Percentiles rank a stretch among this genome's conserved stretches.
Conservation (phyloP, 2,888 invertebrate genomes). For the Sialis fuliginosa region DNA sequence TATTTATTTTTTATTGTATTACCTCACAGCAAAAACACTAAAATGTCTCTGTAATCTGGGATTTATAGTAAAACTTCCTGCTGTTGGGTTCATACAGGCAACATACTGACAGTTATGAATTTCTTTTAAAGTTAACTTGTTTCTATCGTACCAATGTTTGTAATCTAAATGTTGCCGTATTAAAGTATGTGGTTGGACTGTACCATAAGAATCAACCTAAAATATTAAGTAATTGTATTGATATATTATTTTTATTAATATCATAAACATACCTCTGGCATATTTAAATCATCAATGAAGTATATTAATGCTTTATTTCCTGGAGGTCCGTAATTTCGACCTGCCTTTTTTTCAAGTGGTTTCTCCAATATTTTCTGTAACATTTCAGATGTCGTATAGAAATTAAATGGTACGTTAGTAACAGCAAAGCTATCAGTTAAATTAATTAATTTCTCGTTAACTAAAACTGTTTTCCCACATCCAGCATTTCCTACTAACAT, state of each 20-base stretch:
- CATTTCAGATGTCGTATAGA: slow-evolving; percentile 90
- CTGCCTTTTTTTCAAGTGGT: slow-evolving; percentile 88
- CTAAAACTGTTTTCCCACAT: slow-evolving; percentile 80
- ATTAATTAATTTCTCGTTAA: slow-evolving; percentile 50
- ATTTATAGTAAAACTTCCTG: slow-evolving; percentile 93
- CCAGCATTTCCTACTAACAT: slow-evolving; percentile 92
- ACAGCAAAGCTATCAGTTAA: slow-evolving; percentile 76
- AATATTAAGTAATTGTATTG: not conserved
- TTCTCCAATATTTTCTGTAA: slow-evolving; percentile 84
- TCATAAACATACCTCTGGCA: slow-evolving; percentile 69
- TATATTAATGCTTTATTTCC: slow-evolving; percentile 86
- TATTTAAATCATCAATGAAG: slow-evolving; percentile 95
- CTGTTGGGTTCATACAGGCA: slow-evolving; percentile 95
- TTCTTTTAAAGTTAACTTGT: slow-evolving; percentile 75
- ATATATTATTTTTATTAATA: not conserved
- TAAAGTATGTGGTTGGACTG: slow-evolving; percentile 90
- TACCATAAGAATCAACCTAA: slow-evolving; percentile 65
- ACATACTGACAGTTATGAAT: slow-evolving; percentile 95
- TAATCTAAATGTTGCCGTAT: slow-evolving; percentile 93
- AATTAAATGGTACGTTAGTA: slow-evolving; percentile 88
- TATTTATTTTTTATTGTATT: not conserved
- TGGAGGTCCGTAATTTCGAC: slow-evolving; percentile 84
- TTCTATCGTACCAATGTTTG: slow-evolving; percentile 87
- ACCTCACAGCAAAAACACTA: slow-evolving; percentile 68
- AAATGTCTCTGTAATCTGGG: slow-evolving; percentile 83